Evolutionary conservation across 2,888 invertebrate genomes (phyloP).

Genomic region (Saturnia pavonia): DNA sequence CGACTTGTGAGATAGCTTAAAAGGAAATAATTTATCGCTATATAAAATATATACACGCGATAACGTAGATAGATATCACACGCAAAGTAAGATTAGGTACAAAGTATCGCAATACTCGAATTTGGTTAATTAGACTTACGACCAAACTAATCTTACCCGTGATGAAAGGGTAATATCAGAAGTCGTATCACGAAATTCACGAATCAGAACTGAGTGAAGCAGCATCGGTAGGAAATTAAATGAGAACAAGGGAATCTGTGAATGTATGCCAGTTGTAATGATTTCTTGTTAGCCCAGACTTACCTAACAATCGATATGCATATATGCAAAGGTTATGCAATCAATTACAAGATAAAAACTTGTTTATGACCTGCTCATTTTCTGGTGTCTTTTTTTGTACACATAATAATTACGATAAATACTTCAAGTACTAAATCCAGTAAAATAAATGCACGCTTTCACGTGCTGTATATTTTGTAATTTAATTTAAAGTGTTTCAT

Average conservation of each 20-base stretch:
- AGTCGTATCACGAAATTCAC: slow-evolving; percentile 32
- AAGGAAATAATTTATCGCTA: too few species aligned
- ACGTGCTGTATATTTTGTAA: too few species aligned
- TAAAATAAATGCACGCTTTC: too few species aligned
- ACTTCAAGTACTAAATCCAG: too few species aligned
- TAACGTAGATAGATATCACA: too few species aligned
- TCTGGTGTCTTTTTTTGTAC: background rate
- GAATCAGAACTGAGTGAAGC: slow-evolving; percentile 33
- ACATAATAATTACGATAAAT: background rate
- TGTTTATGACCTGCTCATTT: background rate
- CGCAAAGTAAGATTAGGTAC: too few species aligned
- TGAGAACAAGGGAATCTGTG: slow-evolving; percentile 47
- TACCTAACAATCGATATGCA: slow-evolving; percentile 18
- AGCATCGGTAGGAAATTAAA: slow-evolving; percentile 69
- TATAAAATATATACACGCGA: too few species aligned
- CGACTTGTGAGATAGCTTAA: too few species aligned
- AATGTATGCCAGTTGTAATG: slow-evolving; percentile 67
- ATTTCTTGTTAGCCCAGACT: slow-evolving; percentile 54
- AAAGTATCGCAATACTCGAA: background rate
- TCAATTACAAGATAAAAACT: slow-evolving; percentile 14
- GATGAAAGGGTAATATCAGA: slow-evolving; percentile 32
- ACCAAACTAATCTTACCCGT: background rate
- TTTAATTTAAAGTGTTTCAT: too few species aligned
- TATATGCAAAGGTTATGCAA: slow-evolving; percentile 9
- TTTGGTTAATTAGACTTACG: slow-evolving; percentile 10